Evolutionary conservation across 2,888 invertebrate species (phyloP), one percentile per base, ranked within the genome.

Genomic region (Calameuta pallipes): DNA sequence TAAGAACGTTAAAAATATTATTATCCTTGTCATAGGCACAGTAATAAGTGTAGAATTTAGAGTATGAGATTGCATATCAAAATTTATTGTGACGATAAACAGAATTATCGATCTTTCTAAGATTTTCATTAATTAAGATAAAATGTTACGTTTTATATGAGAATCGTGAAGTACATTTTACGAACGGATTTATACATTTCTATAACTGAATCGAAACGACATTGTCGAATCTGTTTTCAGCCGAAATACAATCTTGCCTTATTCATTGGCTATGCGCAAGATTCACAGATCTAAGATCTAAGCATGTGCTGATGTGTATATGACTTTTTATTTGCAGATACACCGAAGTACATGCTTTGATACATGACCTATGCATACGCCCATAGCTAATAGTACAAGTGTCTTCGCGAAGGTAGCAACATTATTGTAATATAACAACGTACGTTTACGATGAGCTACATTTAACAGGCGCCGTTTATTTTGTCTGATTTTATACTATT

Each of bases 171-270:
- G 6, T 41, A 41, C 2, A 15, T 23, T 56, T 15, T 23, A 56
- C 2, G 23, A 56, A 56, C 9, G 23, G 2, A 56, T 56, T 23
- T 56, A 9, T 15, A 23, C 4, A 56, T 56, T 15, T 23, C 23
- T 56, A 56, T 23, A 56, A 9, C 9, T 9, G 2, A 23, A 56
- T 56, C 9, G 23, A 56, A 56, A 56, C 56, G 9, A 56, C 56
- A 56, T 56, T 56, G 56, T 23, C 56, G 23, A 56, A 56, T 56
- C 23, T 56, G 56, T 56, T 56, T 56, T 56, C 56, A 73, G 77
- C 71, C 71, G 35, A 71, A 77, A 74, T 76, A 75, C 56, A 79
- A 77, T 81, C 81, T 80, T 69, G 68, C 37, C 75, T 78, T 37
- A 30, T 71, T 74, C 3, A n/a, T 36, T 35, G 35, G 71, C 13